Percentiles rank a stretch among this genome's conserved stretches.
Evolutionary conservation across 2,113 vertebrate species (phyloP).

Genomic region (Osmerus mordax): DNA sequence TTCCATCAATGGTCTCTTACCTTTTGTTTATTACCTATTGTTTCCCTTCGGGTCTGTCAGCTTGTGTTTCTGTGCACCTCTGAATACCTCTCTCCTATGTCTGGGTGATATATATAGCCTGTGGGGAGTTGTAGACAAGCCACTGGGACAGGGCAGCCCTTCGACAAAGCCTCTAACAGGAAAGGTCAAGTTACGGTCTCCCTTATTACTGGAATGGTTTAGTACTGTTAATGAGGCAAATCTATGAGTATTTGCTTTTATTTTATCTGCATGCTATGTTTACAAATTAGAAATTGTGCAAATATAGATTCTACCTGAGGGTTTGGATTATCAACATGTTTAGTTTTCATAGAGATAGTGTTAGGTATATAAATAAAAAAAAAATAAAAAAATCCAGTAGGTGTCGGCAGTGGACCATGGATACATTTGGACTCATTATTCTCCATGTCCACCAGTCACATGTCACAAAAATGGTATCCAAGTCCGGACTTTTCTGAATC

Average conservation of each 20-base stretch:
- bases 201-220: conserved; percentile 13
- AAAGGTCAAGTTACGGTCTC: conserved; percentile 64
- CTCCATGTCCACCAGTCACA: not conserved
- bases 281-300: not conserved
- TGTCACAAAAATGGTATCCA: no score
- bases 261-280: not conserved
- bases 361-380: no score
- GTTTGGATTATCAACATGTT: not conserved
- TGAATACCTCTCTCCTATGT: conserved; percentile 60
- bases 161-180: conserved; percentile 56
- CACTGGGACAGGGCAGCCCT: conserved; percentile 54
- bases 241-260: not conserved
- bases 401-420: conserved; percentile 57
- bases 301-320: not conserved
- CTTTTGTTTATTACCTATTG: conserved; percentile 7
- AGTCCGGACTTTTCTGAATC: no score
- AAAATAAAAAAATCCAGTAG: conserved; percentile 51
- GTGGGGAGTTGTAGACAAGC: conserved; percentile 45
- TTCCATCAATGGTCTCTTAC: no score
- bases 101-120: conserved; percentile 69
- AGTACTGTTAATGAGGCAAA: conserved; percentile 27
- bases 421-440: not conserved
- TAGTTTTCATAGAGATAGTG: not conserved
- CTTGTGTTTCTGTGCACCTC: conserved; percentile 44
- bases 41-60: conserved; percentile 35